Conservation (phyloP, 2,113 vertebrate genomes). For the Embiotoca jacksoni region DNA sequence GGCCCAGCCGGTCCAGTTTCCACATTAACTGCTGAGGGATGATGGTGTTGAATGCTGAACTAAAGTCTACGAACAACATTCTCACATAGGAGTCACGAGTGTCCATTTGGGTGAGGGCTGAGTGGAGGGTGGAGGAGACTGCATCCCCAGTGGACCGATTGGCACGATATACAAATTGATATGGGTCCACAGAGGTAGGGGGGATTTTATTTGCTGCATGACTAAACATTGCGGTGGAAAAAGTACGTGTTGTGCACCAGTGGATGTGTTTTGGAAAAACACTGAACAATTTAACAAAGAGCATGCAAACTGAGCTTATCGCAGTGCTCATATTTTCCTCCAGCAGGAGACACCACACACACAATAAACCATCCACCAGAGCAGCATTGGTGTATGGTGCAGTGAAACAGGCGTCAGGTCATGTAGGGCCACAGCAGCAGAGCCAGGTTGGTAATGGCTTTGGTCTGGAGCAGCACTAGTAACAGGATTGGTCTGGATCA, state of each 20-base stretch:
- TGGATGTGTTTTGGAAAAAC: constrained; percentile 17
- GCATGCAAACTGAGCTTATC: constrained; percentile 28
- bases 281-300: neutral
- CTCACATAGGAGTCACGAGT: too few species aligned
- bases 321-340: constrained; percentile 39
- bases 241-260: neutral
- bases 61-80: too few species aligned
- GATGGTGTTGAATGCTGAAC: too few species aligned
- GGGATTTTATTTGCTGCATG: too few species aligned
- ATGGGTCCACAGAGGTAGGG: too few species aligned
- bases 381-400: constrained; percentile 20
- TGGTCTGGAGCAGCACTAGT: constrained; percentile 59
- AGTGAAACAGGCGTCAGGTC: constrained; percentile 40
- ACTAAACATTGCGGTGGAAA: neutral
- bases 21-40: too few species aligned
- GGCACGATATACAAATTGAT: too few species aligned
- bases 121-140: too few species aligned
- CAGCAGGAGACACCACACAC: constrained; percentile 22
- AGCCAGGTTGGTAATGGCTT: constrained; percentile 57
- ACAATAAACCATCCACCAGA: constrained; percentile 12
- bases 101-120: too few species aligned
- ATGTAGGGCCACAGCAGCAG: constrained; percentile 29
- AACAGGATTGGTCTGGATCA: constrained; percentile 70
- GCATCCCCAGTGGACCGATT: too few species aligned
- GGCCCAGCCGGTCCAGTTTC: too few species aligned